Evolutionary conservation across 2,888 invertebrate genomes (phyloP), one percentile per base, ranked within the genome.

Genomic region (Ennomos erosarius): DNA sequence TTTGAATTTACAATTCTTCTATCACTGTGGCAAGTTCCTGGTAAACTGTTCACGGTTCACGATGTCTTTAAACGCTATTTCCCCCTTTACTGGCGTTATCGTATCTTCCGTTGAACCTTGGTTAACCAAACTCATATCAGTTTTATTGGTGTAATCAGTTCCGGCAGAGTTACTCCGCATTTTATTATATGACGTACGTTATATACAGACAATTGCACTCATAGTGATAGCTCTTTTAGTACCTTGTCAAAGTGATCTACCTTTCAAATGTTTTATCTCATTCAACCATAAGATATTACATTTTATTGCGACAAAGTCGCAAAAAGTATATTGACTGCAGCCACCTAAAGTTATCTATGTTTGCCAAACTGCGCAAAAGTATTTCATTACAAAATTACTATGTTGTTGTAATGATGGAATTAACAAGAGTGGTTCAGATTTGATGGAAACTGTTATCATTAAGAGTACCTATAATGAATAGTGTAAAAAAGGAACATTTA

Each of bases 61-160:
- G 6, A 26, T 26, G 26, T 26, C 26, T 26, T 26, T 26, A 26
- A 6, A 26, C 26, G 9, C 16, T 9, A 4, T 38, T 49, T 39
- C 34, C 39, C 16, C 3, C 38, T 47, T 38, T 10, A 38, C 8
- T 44, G 26, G 10, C 10, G 35, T 10, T 54, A 46, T 37, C 37
- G 54, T 46, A 54, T 51, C 35, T 51, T 44, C 42, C 55, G n/a
- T 43, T 51, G 52, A 55, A 59, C 52, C 38, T 62, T 60, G 54
- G 62, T 58, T 55, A 60, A 60, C 53, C 59, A 38, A 62, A 55
- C 51, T 11, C 49, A 53, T 63, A 70, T 69, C 64, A 60, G 65
- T 62, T 59, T 62, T 65, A 65, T 60, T 59, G 62, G 35, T 64
- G 63, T 67, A 73, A 76, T 78, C 74, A 71, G 72, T 77, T 72